phyloP scores from a whole-genome alignment of 92 coral and sea anemone species.

The Diadumene lineata region DNA sequence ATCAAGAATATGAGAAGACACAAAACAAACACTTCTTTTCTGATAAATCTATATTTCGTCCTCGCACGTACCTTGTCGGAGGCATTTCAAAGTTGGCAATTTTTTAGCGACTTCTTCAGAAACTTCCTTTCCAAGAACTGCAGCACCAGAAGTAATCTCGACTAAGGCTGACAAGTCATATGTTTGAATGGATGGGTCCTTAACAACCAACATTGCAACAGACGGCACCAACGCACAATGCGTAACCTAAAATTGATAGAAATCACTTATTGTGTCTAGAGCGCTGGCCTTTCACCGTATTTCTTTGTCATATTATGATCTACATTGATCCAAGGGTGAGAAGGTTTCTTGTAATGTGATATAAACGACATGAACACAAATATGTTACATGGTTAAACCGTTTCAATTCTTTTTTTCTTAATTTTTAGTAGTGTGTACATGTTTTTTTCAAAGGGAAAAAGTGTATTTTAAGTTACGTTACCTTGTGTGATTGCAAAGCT shows the following conservation, averaged over 20 bases:
- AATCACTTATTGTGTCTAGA: no score
- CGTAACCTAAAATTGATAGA: constrained; percentile 74
- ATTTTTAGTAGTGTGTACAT: no score
- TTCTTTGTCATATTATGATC: no score
- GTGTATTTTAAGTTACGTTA: not conserved
- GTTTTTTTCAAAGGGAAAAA: not conserved
- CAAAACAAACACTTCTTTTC: no score
- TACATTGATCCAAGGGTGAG: no score
- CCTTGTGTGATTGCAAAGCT: constrained; percentile 66
- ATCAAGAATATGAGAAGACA: no score
- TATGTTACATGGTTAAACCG: no score
- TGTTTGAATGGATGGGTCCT: constrained; percentile 64
- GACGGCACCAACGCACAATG: constrained; percentile 74
- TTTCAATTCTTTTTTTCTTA: no score
- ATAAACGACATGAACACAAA: no score
- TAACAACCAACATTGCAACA: constrained; percentile 64
- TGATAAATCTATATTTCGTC: no score
- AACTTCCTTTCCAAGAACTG: constrained; percentile 64
- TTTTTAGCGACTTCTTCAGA: constrained; percentile 47
- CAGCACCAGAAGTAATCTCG: constrained; percentile 76
- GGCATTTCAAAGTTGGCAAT: constrained; percentile 43
- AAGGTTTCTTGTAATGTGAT: no score
- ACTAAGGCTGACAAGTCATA: constrained; percentile 61
- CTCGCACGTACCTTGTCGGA: constrained; percentile 75
- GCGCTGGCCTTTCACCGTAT: no score